Conservation (phyloP, 2,797 vertebrate species). For the Micropoecilia bifurca region DNA sequence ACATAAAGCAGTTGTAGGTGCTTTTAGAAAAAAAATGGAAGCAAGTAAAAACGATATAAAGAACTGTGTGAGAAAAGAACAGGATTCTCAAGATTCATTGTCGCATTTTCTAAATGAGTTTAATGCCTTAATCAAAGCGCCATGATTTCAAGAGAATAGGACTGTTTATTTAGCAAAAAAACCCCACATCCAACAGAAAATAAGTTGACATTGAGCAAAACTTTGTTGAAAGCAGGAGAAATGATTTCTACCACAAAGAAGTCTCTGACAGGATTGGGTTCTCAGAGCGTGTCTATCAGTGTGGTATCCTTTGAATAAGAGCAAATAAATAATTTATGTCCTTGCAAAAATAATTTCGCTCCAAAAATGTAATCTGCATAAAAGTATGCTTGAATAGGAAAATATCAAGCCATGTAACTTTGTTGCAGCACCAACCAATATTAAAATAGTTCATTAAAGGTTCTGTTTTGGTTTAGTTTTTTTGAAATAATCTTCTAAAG, state of each 20-base stretch:
- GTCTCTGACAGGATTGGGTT: background rate
- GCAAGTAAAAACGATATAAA: background rate
- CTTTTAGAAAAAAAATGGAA: background rate
- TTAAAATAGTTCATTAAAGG: background rate
- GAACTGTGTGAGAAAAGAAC: background rate
- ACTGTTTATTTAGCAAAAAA: background rate
- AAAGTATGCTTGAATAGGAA: background rate
- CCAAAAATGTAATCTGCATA: background rate
- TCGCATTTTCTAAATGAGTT: background rate
- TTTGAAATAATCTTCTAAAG: background rate
- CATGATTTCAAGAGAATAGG: background rate
- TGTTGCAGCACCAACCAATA: constrained; percentile 5
- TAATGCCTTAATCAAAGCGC: background rate
- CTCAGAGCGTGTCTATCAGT: background rate
- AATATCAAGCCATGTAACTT: background rate
- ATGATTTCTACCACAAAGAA: background rate
- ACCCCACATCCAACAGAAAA: background rate
- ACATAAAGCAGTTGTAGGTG: background rate
- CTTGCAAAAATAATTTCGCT: background rate
- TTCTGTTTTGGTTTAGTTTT: background rate
- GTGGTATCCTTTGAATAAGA: constrained; percentile 1
- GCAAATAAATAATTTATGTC: constrained; percentile 1
- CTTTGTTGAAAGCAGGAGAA: background rate
- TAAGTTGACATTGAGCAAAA: background rate
- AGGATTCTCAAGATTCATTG: background rate